phyloP scores from a whole-genome alignment of 2,113 vertebrate genomes.

The Eublepharis macularius region DNA sequence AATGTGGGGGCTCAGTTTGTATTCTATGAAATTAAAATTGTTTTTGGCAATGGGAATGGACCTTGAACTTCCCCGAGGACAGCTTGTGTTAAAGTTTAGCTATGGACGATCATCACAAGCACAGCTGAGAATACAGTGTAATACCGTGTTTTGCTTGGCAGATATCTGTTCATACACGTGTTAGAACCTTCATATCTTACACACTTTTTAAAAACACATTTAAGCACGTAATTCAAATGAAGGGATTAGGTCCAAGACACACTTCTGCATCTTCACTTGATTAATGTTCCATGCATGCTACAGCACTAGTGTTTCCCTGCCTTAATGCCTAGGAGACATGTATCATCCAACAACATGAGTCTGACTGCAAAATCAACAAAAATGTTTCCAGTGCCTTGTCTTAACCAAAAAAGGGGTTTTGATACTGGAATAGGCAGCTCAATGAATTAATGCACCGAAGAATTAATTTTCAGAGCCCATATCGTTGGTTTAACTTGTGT shows the following conservation, averaged over 20 bases:
- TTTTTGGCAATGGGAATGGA: neutral
- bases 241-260: neutral
- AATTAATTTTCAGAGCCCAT: constrained; percentile 56
- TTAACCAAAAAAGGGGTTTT: neutral
- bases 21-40: rapidly evolving
- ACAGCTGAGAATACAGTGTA: rapidly evolving
- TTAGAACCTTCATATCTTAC: neutral
- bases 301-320: constrained; percentile 11
- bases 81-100: neutral
- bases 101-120: neutral
- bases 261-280: neutral
- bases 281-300: neutral
- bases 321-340: neutral
- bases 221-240: neutral
- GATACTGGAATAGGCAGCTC: constrained; percentile 45
- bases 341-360: neutral
- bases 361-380: neutral
- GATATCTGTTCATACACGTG: neutral
- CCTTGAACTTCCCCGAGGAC: neutral
- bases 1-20: rapidly evolving
- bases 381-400: neutral
- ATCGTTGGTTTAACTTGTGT: constrained; percentile 62
- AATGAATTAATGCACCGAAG: constrained; percentile 54
- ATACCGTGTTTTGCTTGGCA: rapidly evolving
- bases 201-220: neutral